Percentiles rank a stretch among this genome's conserved stretches.
These are phyloP conservation scores for Dasypogon diadema DNA, from an alignment of 2,888 invertebrate genomes.

Conservation along the genomic window DNA sequence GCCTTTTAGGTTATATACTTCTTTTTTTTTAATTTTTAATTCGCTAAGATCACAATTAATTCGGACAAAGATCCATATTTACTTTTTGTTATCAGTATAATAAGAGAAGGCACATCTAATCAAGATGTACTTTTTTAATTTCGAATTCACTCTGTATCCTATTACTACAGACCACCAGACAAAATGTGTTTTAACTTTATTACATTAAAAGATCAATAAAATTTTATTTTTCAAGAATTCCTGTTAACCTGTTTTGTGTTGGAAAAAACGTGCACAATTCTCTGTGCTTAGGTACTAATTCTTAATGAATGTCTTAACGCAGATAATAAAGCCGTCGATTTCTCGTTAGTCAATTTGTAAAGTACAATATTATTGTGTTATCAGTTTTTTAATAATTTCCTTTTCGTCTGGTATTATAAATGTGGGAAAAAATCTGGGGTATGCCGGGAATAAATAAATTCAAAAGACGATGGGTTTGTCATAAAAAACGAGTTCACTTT, in stretches of 20 bases:
- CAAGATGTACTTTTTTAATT: background rate
- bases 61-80: background rate
- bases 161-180: constrained; percentile 6
- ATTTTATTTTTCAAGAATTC: constrained; percentile 7
- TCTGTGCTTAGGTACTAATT: too few relatives aligned
- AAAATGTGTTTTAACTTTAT: constrained; percentile 14
- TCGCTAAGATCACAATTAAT: background rate
- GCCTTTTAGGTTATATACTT: background rate
- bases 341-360: too few relatives aligned
- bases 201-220: background rate
- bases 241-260: background rate
- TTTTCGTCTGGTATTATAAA: too few relatives aligned
- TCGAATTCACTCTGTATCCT: background rate
- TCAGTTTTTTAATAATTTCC: too few relatives aligned
- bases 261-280: too few relatives aligned
- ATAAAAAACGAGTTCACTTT: too few relatives aligned
- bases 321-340: too few relatives aligned
- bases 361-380: too few relatives aligned
- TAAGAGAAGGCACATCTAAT: background rate
- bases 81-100: background rate
- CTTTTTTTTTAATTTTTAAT: background rate
- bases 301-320: too few relatives aligned
- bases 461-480: too few relatives aligned
- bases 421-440: too few relatives aligned
- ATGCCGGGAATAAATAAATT: too few relatives aligned